Conservation (phyloP, 2,888 invertebrate species). For the Tromatobia lineatoria region DNA sequence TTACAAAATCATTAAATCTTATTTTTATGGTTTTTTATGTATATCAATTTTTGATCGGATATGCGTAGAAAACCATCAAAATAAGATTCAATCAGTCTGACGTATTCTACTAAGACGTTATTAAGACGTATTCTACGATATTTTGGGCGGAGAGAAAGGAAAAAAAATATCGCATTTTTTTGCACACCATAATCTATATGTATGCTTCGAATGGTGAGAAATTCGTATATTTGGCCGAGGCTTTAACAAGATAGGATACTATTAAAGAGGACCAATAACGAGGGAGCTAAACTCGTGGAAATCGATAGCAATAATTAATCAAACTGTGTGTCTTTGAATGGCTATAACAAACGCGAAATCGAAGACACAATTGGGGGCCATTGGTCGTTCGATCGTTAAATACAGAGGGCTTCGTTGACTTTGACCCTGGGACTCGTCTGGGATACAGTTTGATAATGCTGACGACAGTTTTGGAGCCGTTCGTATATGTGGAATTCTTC, state of each 20-base stretch:
- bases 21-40: too few relatives aligned
- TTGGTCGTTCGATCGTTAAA: constrained; percentile 8
- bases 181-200: too few relatives aligned
- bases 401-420: not conserved
- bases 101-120: too few relatives aligned
- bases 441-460: constrained; percentile 10
- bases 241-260: not conserved
- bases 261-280: not conserved
- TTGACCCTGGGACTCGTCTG: not conserved
- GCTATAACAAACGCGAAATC: constrained; percentile 10
- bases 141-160: too few relatives aligned
- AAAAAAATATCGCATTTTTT: too few relatives aligned
- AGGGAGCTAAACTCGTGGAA: not conserved
- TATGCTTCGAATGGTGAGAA: not conserved
- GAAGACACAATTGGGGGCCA: not conserved
- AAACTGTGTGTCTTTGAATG: not conserved
- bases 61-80: too few relatives aligned
- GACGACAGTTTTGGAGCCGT: too few relatives aligned
- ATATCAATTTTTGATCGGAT: too few relatives aligned
- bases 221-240: not conserved
- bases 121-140: too few relatives aligned
- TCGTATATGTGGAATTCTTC: too few relatives aligned
- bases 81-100: too few relatives aligned
- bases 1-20: too few relatives aligned
- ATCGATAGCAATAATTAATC: constrained; percentile 20